Evolutionary conservation across 2,888 invertebrate genomes (phyloP).

Genomic region (Gastracanthus pulcherrimus): DNA sequence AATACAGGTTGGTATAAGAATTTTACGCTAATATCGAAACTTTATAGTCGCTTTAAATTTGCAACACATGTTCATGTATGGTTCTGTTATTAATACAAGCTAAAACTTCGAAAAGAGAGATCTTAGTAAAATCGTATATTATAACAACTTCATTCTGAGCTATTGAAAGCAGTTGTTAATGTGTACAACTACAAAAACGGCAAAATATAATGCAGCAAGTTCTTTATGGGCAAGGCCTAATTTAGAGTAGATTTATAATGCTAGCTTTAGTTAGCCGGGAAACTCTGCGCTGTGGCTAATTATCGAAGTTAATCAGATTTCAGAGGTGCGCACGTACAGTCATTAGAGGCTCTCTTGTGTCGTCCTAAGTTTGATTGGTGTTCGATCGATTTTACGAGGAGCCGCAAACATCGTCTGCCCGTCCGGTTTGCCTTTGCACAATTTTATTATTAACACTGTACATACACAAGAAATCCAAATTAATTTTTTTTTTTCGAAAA

Average conservation of each 20-base stretch:
- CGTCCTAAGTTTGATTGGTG: neutral
- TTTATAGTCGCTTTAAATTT: too few species aligned
- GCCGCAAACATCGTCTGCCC: neutral
- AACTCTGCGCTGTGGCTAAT: neutral
- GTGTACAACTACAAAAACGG: too few species aligned
- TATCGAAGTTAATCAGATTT: conserved; percentile 21
- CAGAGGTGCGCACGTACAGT: neutral
- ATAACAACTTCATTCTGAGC: too few species aligned
- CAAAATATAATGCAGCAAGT: too few species aligned
- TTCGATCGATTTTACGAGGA: conserved; percentile 14
- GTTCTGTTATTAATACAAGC: too few species aligned
- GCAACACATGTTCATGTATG: too few species aligned
- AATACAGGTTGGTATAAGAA: too few species aligned
- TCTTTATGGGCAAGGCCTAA: neutral
- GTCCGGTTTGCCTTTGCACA: neutral
- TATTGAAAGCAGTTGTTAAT: too few species aligned
- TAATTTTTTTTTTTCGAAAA: neutral
- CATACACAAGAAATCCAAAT: neutral
- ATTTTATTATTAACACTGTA: neutral
- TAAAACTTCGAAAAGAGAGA: too few species aligned
- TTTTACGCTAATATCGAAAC: too few species aligned
- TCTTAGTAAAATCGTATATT: too few species aligned
- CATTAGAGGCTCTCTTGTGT: neutral
- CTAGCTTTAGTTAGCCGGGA: neutral
- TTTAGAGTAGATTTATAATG: neutral